phyloP scores from a whole-genome alignment of 2,797 vertebrate genomes.

The Myotis daubentonii region DNA sequence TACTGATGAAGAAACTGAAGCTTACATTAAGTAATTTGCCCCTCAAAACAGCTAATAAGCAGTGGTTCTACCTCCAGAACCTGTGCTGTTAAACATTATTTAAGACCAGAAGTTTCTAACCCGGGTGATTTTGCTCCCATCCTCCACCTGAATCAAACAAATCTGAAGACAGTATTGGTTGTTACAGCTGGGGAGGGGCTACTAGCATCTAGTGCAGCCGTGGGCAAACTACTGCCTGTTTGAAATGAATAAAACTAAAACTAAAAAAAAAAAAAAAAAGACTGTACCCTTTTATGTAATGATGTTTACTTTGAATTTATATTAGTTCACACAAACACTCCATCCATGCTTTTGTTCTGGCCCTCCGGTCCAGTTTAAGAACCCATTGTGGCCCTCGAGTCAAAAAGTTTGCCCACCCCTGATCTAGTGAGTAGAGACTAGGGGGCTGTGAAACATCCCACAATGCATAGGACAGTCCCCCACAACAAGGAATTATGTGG shows the following conservation, averaged over 20 bases:
- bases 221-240: no score
- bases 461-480: neutral
- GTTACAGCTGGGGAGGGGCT: neutral
- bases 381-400: no score
- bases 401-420: no score
- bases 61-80: neutral
- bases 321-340: no score
- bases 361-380: no score
- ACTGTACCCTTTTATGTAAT: no score
- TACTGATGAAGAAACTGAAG: neutral
- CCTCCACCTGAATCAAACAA: neutral
- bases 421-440: neutral
- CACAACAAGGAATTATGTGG: neutral
- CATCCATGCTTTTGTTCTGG: no score
- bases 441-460: neutral
- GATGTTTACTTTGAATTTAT: no score
- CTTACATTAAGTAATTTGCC: neutral
- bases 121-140: neutral
- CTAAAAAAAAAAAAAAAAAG: no score
- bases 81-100: neutral
- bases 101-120: neutral
- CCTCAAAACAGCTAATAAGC: neutral
- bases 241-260: no score
- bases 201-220: neutral
- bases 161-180: neutral